phyloP scores from a whole-genome alignment of 1,140 invertebrate species.

The Anastrepha ludens region DNA sequence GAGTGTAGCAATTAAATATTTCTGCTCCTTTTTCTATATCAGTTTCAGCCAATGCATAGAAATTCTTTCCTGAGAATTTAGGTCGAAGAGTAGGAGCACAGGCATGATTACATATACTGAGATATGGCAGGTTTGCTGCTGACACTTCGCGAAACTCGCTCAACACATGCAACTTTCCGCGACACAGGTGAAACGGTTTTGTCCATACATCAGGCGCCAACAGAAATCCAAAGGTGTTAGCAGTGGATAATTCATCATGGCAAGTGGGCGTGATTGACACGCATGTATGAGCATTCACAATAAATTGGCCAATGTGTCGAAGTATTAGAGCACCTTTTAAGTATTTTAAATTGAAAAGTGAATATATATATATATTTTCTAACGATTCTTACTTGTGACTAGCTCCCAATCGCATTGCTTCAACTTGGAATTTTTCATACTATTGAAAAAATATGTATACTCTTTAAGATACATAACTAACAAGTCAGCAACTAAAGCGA shows the following conservation, averaged over 20 bases:
- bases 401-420: conserved; percentile 60
- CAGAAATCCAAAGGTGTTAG: conserved; percentile 55
- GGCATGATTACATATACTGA: conserved; percentile 67
- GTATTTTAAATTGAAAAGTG: background rate
- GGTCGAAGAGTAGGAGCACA: conserved; percentile 61
- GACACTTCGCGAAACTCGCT: conserved; percentile 53
- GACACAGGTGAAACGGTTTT: conserved; percentile 58
- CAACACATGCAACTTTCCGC: conserved; percentile 63
- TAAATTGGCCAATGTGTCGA: conserved; percentile 62
- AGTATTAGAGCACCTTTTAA: conserved; percentile 61
- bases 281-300: conserved; percentile 65
- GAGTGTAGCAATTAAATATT: conserved; percentile 68
- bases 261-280: conserved; percentile 55
- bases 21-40: conserved; percentile 59
- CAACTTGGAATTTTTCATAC: background rate
- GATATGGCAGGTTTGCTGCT: conserved; percentile 66
- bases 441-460: conserved; percentile 62
- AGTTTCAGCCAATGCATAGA: conserved; percentile 57
- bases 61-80: conserved; percentile 61
- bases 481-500: conserved; percentile 63
- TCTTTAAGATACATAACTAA: conserved; percentile 62
- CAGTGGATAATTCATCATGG: background rate
- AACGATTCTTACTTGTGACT: conserved; percentile 54
- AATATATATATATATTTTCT: background rate
- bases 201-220: conserved; percentile 63